Percentiles rank a stretch among this genome's conserved stretches.
Evolutionary conservation across 2,113 vertebrate species (phyloP).

Genomic region (Elachura formosa): DNA sequence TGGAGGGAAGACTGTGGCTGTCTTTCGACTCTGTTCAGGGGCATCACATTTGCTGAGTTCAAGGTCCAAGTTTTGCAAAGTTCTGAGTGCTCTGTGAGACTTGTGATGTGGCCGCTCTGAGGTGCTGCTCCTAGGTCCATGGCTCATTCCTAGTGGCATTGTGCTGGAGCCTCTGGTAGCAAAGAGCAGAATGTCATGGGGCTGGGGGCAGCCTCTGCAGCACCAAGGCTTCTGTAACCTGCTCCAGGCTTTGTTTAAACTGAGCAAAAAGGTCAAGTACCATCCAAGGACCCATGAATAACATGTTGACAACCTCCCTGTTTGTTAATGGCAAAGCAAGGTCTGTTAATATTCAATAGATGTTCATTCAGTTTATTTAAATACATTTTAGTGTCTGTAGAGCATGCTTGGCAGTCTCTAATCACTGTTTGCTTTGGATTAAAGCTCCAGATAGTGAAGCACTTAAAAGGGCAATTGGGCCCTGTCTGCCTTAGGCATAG

Average conservation of each 20-base stretch:
- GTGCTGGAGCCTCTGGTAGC: accelerated
- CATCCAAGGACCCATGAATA: constrained; percentile 21
- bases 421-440: constrained; percentile 66
- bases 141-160: not conserved
- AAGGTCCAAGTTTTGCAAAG: constrained; percentile 18
- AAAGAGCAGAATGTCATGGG: accelerated
- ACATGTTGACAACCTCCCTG: constrained; percentile 48
- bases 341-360: constrained; percentile 59
- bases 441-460: constrained; percentile 28
- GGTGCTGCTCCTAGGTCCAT: not conserved
- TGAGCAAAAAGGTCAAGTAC: constrained; percentile 40
- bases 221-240: not conserved
- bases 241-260: constrained; percentile 20
- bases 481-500: not conserved
- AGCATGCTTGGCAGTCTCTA: constrained; percentile 24
- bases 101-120: not conserved
- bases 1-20: not conserved
- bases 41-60: not conserved
- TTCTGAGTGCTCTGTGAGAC: not conserved
- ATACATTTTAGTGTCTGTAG: constrained; percentile 44
- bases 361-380: constrained; percentile 57
- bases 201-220: not conserved
- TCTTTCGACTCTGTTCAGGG: not conserved
- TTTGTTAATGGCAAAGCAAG: constrained; percentile 56
- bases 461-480: constrained; percentile 5